Evolutionary conservation across 2,113 vertebrate species (phyloP).

Genomic region (Pleuronectes platessa): DNA sequence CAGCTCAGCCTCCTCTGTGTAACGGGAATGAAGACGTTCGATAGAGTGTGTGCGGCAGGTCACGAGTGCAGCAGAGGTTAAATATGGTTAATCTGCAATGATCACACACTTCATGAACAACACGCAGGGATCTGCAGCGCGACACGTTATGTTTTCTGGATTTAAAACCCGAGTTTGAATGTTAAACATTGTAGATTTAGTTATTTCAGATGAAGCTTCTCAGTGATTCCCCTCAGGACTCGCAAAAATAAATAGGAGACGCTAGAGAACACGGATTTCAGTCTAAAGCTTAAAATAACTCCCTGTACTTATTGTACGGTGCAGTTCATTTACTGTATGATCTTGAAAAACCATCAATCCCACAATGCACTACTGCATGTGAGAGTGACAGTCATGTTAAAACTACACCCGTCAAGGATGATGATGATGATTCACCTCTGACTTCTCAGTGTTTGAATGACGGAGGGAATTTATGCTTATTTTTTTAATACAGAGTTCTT

Average conservation of each 20-base stretch:
- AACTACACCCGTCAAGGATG: neutral
- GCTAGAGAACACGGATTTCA: neutral
- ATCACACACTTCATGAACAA: constrained; percentile 1
- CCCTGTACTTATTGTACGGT: neutral
- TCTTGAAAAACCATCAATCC: neutral
- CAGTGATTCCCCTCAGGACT: neutral
- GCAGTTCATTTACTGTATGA: neutral
- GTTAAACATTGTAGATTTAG: no score
- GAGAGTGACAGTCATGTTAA: neutral
- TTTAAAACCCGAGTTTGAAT: no score
- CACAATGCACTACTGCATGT: neutral
- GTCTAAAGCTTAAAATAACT: neutral
- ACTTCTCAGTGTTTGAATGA: neutral
- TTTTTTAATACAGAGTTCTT: neutral
- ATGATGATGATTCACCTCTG: neutral
- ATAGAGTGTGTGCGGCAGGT: constrained; percentile 26
- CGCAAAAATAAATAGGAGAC: neutral
- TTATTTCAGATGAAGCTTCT: no score
- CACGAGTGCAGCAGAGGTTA: neutral
- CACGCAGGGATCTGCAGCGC: neutral
- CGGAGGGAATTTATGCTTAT: neutral
- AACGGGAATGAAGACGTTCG: constrained; percentile 8
- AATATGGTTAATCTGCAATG: neutral
- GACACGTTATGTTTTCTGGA: neutral
- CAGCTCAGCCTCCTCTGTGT: constrained; percentile 6